Conservation (phyloP, 2,113 vertebrate species). For the Cyanoderma ruficeps region DNA sequence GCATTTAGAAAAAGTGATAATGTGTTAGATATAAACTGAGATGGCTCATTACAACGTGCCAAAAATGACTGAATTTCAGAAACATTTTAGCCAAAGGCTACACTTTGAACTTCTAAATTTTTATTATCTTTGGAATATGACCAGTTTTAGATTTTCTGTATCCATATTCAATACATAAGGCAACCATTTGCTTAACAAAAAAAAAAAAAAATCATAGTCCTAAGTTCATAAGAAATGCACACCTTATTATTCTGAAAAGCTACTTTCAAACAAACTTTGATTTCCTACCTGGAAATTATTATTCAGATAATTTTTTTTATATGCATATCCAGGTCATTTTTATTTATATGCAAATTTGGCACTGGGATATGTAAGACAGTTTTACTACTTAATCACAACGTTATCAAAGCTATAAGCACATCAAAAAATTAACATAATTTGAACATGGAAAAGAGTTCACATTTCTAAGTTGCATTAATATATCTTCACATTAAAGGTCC, state of each 20-base stretch:
- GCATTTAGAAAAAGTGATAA: constrained; percentile 11
- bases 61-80: constrained; percentile 40
- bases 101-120: constrained; percentile 8
- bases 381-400: not conserved
- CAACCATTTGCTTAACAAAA: not conserved
- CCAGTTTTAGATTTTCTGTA: constrained; percentile 30
- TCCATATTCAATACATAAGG: not conserved
- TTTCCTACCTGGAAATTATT: not conserved
- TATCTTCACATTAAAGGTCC: not conserved
- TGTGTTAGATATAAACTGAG: constrained; percentile 6
- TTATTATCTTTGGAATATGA: constrained; percentile 39
- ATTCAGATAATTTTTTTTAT: not conserved
- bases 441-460: not conserved
- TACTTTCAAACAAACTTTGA: not conserved
- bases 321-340: not conserved
- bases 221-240: not conserved
- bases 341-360: not conserved
- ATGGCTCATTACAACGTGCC: not conserved
- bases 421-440: not conserved
- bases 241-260: not conserved
- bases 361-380: not conserved
- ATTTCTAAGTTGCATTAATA: no score
- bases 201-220: not conserved
- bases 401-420: not conserved
- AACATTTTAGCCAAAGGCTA: constrained; percentile 45